Evolutionary conservation across 35 echinoderm and acorn worm genomes (phyloP).

Genomic region (Hemicentrotus pulcherrimus): DNA sequence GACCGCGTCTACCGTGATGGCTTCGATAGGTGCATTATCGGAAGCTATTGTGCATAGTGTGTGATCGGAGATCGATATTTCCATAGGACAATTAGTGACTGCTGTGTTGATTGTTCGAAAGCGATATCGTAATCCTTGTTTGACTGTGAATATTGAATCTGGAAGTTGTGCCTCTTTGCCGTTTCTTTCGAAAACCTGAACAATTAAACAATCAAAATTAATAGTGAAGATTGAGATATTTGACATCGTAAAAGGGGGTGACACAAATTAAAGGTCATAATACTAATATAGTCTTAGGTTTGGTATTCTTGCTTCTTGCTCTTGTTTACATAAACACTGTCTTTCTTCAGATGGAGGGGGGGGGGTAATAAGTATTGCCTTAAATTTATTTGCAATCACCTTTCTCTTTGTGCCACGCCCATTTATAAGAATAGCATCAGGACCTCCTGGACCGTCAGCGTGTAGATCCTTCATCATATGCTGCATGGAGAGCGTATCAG

Average conservation of each 20-base stretch:
- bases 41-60: constrained; percentile 70
- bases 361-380: too few species aligned
- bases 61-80: constrained; percentile 78
- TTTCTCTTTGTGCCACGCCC: constrained; percentile 28
- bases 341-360: too few species aligned
- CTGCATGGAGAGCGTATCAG: constrained; percentile 22
- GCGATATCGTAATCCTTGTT: constrained; percentile 55
- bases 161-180: neutral
- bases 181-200: constrained; percentile 14
- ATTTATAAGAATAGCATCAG: constrained; percentile 39
- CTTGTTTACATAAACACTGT: too few species aligned
- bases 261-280: neutral
- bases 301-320: too few species aligned
- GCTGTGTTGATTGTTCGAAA: constrained; percentile 88
- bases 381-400: neutral
- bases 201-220: neutral
- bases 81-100: constrained; percentile 73
- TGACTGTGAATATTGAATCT: constrained; percentile 47
- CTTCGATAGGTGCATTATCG: constrained; percentile 69
- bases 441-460: neutral
- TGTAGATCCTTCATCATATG: constrained; percentile 39
- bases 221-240: neutral
- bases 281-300: neutral
- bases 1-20: constrained; percentile 54
- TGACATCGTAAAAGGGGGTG: neutral